Evolutionary conservation across 2,888 invertebrate species (phyloP), one percentile per base, ranked within the genome.

Genomic region (Scotopteryx bipunctaria): DNA sequence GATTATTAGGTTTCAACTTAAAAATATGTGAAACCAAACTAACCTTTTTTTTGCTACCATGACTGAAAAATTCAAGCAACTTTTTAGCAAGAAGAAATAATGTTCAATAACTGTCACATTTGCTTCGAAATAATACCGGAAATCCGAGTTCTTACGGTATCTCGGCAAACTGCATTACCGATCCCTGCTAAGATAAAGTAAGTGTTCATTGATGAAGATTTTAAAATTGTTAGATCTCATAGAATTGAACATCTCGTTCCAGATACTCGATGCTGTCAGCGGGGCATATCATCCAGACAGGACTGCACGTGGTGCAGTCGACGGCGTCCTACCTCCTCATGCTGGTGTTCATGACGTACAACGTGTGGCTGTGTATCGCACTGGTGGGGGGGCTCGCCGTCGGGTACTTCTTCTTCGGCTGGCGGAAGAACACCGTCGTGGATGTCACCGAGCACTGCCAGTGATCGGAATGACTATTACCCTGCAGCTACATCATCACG

Each of bases 291-390:
- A 91, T 95, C 61, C 98, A 98, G 83, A 98, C 98, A 8, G 75
- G 94, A 36, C 92, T 98, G 5, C 98, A 98, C 85, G 92, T 98
- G 64, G 71, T 98, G 2, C 98, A 98, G 84, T 95, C 98, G 63
- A 93, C 96, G 6, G 87, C 97, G 46, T 97, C 97, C 48, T 98
- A 98, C 88, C 93, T 97, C 69, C 93, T 98, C 21, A 98, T 98
- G 98, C 86, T 98, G 86, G 95, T 98, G 67, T 98, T 98, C 89
- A 98, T 98, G 98, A 98, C 98, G 0, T 98, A 97, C 93, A 98
- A 98, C 81, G 94, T 96, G 27, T 98, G 97, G 96, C 93, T 98
- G 45, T 98, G 98, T 78, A 66, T 97, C 32, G 96, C 97, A 1
- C 95, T 98, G 5, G 94, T 97, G 0, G 76, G 95, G 0, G 98